A percentile compares a stretch with the other conserved stretches of the same genome.
Evolutionary conservation across 1,140 invertebrate species (phyloP).

Genomic region (Psix sp.): DNA sequence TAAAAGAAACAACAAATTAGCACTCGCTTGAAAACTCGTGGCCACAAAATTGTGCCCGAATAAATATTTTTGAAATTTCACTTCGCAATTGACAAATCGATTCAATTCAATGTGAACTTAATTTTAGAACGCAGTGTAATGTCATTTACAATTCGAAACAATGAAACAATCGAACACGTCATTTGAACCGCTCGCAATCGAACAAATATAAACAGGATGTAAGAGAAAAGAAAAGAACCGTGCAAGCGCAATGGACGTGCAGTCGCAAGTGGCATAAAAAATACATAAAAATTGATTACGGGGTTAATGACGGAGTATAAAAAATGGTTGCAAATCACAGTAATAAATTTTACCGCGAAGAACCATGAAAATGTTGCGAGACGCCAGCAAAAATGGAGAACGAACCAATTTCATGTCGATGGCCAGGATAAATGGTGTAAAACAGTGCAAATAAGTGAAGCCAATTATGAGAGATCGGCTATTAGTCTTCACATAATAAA

Average conservation of each 20-base stretch:
- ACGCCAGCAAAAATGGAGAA: not conserved
- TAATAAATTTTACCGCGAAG: not conserved
- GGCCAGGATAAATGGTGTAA: conserved; percentile 8
- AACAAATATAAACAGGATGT: conserved; percentile 16
- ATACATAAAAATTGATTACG: conserved; percentile 4
- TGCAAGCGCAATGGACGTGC: not conserved
- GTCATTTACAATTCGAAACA: not conserved
- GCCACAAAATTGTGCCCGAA: too few species aligned
- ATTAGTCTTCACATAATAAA: conserved; percentile 48
- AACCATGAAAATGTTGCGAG: conserved; percentile 6
- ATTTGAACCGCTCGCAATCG: too few species aligned
- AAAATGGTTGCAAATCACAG: not conserved
- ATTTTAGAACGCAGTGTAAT: not conserved
- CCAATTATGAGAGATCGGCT: conserved; percentile 38
- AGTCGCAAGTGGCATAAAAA: not conserved
- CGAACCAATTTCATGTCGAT: conserved; percentile 1
- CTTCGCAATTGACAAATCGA: too few species aligned
- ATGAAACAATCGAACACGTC: conserved; percentile 5
- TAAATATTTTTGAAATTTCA: too few species aligned
- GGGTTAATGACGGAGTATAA: conserved; percentile 7
- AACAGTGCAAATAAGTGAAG: conserved; percentile 29
- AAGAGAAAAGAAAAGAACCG: conserved; percentile 5
- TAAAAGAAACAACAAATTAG: not conserved
- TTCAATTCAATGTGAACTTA: too few species aligned
- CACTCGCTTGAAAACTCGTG: too few species aligned